phyloP scores from a whole-genome alignment of 2,113 vertebrate species.

The Willisornis vidua region DNA sequence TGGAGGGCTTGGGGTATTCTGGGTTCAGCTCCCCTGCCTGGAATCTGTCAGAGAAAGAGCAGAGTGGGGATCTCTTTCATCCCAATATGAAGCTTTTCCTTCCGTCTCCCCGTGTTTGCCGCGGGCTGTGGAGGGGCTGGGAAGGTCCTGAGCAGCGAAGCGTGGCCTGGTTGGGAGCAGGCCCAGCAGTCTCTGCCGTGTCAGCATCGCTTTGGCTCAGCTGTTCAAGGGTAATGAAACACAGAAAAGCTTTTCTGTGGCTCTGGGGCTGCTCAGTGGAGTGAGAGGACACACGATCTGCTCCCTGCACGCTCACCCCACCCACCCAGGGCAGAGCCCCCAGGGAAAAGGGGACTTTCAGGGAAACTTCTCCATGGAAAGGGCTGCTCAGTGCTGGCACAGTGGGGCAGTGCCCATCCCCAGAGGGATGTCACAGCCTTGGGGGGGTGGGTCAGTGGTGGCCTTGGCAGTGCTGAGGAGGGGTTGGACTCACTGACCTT shows the following conservation, averaged over 20 bases:
- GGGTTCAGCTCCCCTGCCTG: neutral
- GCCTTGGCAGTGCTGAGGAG: neutral
- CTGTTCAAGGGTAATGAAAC: neutral
- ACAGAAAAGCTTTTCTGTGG: neutral
- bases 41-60: conserved; percentile 10
- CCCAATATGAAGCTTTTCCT: conserved; percentile 30
- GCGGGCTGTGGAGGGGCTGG: neutral
- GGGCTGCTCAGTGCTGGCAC: accelerated
- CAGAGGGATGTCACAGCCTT: neutral
- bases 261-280: neutral
- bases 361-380: neutral
- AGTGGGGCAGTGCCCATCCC: neutral
- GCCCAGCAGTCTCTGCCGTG: neutral
- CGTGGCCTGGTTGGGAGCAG: neutral
- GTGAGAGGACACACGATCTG: neutral
- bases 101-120: conserved; percentile 26
- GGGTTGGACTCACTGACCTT: accelerated
- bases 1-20: neutral
- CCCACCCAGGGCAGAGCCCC: neutral
- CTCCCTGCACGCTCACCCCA: neutral
- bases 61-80: neutral
- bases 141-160: conserved; percentile 4
- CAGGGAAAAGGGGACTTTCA: accelerated
- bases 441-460: neutral
- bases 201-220: neutral